Conservation (phyloP, 2,113 vertebrate species). For the Oostethus manadensis region DNA sequence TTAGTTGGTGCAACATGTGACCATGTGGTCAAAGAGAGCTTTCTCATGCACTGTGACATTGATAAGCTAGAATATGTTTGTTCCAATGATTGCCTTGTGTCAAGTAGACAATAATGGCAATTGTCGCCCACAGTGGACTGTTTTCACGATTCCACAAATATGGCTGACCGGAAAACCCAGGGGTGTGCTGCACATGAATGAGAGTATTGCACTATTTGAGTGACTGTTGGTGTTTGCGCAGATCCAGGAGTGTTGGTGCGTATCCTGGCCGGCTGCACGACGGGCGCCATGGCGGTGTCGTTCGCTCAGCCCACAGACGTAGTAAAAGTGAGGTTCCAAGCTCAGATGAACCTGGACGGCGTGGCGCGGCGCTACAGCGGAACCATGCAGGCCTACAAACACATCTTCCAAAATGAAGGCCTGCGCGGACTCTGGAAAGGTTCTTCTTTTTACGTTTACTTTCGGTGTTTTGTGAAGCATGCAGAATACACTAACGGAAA, state of each 20-base stretch:
- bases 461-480: background rate
- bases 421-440: slow-evolving; percentile 84
- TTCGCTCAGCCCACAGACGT: slow-evolving; percentile 84
- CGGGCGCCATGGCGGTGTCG: slow-evolving; percentile 78
- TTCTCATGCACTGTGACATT: too few species aligned
- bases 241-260: slow-evolving; percentile 64
- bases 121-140: too few species aligned
- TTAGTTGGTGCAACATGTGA: too few species aligned
- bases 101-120: too few species aligned
- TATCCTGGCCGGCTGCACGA: slow-evolving; percentile 79
- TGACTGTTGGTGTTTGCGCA: slow-evolving; percentile 7
- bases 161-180: too few species aligned
- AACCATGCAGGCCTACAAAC: slow-evolving; percentile 81
- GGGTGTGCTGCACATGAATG: background rate
- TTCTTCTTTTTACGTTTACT: slow-evolving; percentile 23
- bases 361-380: slow-evolving; percentile 77
- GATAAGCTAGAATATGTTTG: too few species aligned
- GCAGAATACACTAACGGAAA: too few species aligned
- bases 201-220: background rate
- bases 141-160: too few species aligned
- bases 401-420: slow-evolving; percentile 79
- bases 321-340: slow-evolving; percentile 82
- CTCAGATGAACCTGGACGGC: slow-evolving; percentile 73
- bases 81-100: too few species aligned
- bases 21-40: too few species aligned